Base-by-base conservation (phyloP, 1,140 invertebrate genomes). In the Drosophila jambulina region DNA sequence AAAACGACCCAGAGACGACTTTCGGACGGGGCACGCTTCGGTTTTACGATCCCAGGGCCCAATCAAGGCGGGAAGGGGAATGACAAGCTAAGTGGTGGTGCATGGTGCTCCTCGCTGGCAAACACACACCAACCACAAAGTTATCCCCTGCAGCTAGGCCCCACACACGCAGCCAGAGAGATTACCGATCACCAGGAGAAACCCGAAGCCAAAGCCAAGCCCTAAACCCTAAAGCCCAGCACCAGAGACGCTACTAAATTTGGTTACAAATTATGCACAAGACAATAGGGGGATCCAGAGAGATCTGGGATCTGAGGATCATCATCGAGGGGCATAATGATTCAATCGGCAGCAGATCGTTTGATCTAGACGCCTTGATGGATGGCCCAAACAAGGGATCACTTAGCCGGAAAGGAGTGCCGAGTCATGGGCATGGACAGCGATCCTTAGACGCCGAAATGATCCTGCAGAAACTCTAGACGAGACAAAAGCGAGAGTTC, bases 261-360 rank as follows among this genome's bases (percentile, higher is more conserved):
- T 69, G 63, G 38, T 69, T 69, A 70, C 67, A 70, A 69, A 70
- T 68, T 54, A 54, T 68, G n/a, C 27, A n/a, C 67, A 45, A 27
- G 29, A 64, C 58, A 48, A 46, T 38, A 10, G 45, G 15, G 46
- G 10, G 46, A 45, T 45, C 17, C 57, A n/a, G 6, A 45, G 56
- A 48, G 43, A 68, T 48, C 64, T 27, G 38, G 13, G 23, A 45
- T 46, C 23, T 27, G 32, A 34, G n/a, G 19, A 29, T 61, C 42
- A 38, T 25, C 46, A 49, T 49, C 10, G 5, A 10, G 4, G 19
- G 51, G 32, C 51, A 60, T 42, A 69, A 67, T 69, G 62, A 67
- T 53, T 69, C 46, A 69, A 67, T 69, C 67, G 67, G 63, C 53
- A 56, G 38, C n/a, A 34, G 21, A 34, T 40, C 53, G 43, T 72